Conservation (phyloP, 37 sponge, comb jelly and placozoan genomes). For the Axinella damicornis region DNA sequence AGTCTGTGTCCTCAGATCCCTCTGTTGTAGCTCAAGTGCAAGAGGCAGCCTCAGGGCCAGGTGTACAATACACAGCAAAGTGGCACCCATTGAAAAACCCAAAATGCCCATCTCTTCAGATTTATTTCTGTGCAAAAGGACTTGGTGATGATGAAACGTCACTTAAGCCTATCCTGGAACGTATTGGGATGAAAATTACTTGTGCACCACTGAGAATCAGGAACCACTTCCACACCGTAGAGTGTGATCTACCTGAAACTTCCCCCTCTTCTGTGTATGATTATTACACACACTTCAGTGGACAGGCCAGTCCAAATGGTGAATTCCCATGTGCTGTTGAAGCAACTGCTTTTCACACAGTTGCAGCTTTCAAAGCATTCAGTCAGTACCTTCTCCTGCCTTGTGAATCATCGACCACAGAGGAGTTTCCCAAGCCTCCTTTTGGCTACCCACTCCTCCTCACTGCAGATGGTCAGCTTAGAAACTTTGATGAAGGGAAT, state of each 20-base stretch:
- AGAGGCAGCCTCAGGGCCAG: too few species aligned
- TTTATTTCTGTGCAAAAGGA: slow-evolving; percentile 15
- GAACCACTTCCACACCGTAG: slow-evolving; percentile 22
- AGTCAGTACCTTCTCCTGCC: background rate
- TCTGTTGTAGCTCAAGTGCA: background rate
- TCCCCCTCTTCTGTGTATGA: slow-evolving; percentile 26
- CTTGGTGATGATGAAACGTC: background rate
- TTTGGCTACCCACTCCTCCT: slow-evolving; percentile 51
- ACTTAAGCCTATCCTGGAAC: slow-evolving; percentile 27
- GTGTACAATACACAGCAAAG: background rate
- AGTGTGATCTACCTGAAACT: slow-evolving; percentile 12
- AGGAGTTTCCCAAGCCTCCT: slow-evolving; percentile 36
- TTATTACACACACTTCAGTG: slow-evolving; percentile 16
- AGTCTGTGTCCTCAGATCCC: background rate
- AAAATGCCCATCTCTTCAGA: slow-evolving; percentile 4
- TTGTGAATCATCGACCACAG: too few species aligned
- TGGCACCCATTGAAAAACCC: slow-evolving; percentile 16
- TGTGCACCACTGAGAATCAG: slow-evolving; percentile 21
- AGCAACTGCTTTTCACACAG: slow-evolving; percentile 28
- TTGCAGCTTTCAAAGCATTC: slow-evolving; percentile 24
- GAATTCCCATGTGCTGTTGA: slow-evolving; percentile 7
- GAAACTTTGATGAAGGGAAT: slow-evolving; percentile 30
- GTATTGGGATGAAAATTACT: slow-evolving; percentile 55
- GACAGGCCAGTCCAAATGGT: background rate
- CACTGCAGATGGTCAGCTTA: slow-evolving; percentile 40